Evolutionary conservation across 2,113 vertebrate genomes (phyloP), one percentile per base, ranked within the genome.

Genomic region (Chrysemys picta): DNA sequence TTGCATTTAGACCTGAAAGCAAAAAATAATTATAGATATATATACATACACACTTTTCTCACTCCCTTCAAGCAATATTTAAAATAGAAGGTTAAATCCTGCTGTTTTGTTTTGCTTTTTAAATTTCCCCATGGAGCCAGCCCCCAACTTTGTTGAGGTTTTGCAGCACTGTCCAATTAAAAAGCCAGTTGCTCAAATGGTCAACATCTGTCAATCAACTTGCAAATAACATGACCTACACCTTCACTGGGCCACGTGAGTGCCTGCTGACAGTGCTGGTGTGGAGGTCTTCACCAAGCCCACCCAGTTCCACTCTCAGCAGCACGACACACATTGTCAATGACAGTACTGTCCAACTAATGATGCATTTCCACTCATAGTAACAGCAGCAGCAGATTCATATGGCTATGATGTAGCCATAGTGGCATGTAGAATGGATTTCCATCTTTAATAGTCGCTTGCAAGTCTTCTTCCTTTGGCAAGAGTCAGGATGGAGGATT

Each of bases 201-300:
- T 79, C 25, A 78, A 7, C 13, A 5, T 38, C 53, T 11, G 65
- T n/a, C 14, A 31, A 11, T 5, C 2, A 29, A 3, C 38, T 1
- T 52, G 80, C 80, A 57, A 45, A 24, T 5, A 1, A 22, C 0
- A 12, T 25, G 47, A 27, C 82, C 19, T 5, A 0, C 47, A 2
- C 50, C 27, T 21, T 45, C 21, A 25, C 38, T 38, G 11, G 38
- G 21, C 82, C 6, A 0, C 54, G 35, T 1, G 27, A 22, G 54
- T 47, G 11, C 81, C 88, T 82, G 8, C 3, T 5, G 1, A 45
- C 1, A 1, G 25, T 27, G 3, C 5, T 53, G 13, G 5, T 1
- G 25, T 9, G 42, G 1, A 0, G 4, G 24, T 50, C 11, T 8
- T 3, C 11, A 10, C 1, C 75, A 31, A 56, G 47, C 1, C 4